These are phyloP conservation scores for Agonopterix heracliana DNA, from an alignment of 2,888 invertebrate genomes.

Conservation along the genomic window DNA sequence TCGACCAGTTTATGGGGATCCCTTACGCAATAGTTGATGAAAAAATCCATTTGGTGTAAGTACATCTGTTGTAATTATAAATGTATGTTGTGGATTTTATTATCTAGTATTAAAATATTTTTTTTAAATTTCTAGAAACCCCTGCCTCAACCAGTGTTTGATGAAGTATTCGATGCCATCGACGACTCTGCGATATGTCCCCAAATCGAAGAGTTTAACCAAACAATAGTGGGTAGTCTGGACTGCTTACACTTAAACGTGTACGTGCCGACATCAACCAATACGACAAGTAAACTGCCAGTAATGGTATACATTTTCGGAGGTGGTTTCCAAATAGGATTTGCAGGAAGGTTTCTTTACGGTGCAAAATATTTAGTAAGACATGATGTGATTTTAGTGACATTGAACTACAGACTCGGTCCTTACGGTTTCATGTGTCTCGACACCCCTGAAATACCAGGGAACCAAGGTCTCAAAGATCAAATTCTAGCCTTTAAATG, in stretches of 20 bases:
- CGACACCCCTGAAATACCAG: conserved; percentile 35
- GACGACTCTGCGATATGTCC: conserved; percentile 41
- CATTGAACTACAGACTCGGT: conserved; percentile 42
- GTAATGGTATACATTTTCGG: conserved; percentile 46
- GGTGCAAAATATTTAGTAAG: conserved; percentile 38
- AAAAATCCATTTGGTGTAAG: conserved; percentile 40
- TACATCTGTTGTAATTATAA: conserved; percentile 4
- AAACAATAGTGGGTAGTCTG: conserved; percentile 23
- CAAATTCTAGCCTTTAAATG: conserved; percentile 41
- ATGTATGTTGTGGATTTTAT: background rate
- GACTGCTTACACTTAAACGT: conserved; percentile 43
- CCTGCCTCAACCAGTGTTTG: conserved; percentile 25
- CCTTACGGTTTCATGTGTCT: conserved; percentile 53
- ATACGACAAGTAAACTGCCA: conserved; percentile 28
- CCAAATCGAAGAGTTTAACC: conserved; percentile 28
- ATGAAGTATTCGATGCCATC: conserved; percentile 34
- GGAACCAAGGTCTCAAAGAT: conserved; percentile 52
- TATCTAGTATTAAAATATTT: background rate
- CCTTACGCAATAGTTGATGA: conserved; percentile 30
- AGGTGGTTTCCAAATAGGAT: conserved; percentile 32
- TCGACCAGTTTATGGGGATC: conserved; percentile 34
- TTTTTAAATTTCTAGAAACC: conserved; percentile 26
- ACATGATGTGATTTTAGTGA: conserved; percentile 42
- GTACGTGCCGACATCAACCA: conserved; percentile 34
- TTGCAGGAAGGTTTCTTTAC: conserved; percentile 19